phyloP scores from a whole-genome alignment of 1,140 invertebrate genomes.

The Wasmannia auropunctata region DNA sequence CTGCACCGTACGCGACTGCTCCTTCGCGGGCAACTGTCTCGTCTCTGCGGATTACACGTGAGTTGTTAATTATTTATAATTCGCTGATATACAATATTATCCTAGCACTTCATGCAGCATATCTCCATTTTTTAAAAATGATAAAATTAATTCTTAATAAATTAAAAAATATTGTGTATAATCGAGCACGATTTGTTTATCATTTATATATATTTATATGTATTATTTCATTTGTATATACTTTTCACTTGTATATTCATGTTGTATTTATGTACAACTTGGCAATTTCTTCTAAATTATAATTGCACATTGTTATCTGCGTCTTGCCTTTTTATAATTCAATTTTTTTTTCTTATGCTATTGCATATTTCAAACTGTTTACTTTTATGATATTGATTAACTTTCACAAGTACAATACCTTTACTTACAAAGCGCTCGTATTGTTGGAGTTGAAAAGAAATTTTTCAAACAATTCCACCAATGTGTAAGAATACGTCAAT shows the following conservation, averaged over 20 bases:
- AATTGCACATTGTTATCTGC: not conserved
- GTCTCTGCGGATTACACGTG: conserved; percentile 89
- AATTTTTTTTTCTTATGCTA: not conserved
- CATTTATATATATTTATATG: not conserved
- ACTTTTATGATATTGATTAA: not conserved
- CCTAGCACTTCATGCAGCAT: not conserved
- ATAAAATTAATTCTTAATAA: not conserved
- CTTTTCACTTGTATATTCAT: not conserved
- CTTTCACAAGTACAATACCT: not conserved
- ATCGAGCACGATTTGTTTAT: not conserved
- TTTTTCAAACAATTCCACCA: not conserved
- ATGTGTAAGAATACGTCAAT: not conserved
- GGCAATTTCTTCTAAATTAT: not conserved
- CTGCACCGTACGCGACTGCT: conserved; percentile 92
- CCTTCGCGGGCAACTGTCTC: conserved; percentile 93
- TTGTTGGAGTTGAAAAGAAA: not conserved
- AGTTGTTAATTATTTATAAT: conserved; percentile 76
- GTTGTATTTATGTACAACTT: not conserved
- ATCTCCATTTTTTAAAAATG: not conserved
- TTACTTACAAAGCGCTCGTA: not conserved
- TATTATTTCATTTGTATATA: not conserved
- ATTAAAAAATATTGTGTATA: not conserved
- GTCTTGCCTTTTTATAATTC: not conserved
- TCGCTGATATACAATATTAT: not conserved
- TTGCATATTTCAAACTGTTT: not conserved